A percentile compares a stretch with the other conserved stretches of the same genome.
Evolutionary conservation across 2,888 invertebrate species (phyloP).

Genomic region (Drosophila rellima): DNA sequence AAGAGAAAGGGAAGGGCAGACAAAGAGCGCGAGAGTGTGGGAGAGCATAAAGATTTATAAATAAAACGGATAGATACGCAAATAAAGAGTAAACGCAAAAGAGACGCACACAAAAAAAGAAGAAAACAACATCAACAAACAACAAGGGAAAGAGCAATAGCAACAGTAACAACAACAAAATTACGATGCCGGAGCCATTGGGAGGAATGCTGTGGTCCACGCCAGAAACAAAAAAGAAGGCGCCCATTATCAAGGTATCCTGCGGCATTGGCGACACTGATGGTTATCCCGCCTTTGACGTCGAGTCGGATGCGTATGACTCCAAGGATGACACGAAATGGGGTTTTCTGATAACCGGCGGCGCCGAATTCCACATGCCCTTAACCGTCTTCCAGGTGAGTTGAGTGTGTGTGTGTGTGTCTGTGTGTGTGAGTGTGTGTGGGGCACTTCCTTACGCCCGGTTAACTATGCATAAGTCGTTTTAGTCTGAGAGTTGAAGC

Average conservation of each 20-base stretch:
- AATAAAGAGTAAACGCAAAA: conserved; percentile 35
- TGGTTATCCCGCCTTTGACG: conserved; percentile 85
- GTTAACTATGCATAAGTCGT: conserved; percentile 34
- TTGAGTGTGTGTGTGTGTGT: conserved; percentile 2
- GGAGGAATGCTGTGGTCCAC: conserved; percentile 66
- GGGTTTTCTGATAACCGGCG: conserved; percentile 86
- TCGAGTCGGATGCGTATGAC: conserved; percentile 83
- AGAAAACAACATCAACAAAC: conserved; percentile 41
- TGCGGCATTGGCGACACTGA: conserved; percentile 85
- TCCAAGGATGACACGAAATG: conserved; percentile 84
- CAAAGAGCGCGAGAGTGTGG: conserved; percentile 9
- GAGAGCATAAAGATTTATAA: conserved; percentile 42
- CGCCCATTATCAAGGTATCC: conserved; percentile 83
- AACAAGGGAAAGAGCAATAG: conserved; percentile 35
- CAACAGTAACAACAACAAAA: conserved; percentile 26
- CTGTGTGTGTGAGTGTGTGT: neutral
- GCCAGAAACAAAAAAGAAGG: conserved; percentile 82
- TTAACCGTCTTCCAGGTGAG: conserved; percentile 86
- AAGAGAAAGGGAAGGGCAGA: conserved; percentile 3
- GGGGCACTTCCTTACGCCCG: conserved; percentile 4
- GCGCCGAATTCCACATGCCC: conserved; percentile 86
- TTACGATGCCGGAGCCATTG: conserved; percentile 81
- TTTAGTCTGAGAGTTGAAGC: conserved; percentile 16
- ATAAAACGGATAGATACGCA: conserved; percentile 53
- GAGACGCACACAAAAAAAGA: conserved; percentile 12